Base-by-base conservation (phyloP, 2,113 vertebrate species). In the Alaudala cheleensis region DNA sequence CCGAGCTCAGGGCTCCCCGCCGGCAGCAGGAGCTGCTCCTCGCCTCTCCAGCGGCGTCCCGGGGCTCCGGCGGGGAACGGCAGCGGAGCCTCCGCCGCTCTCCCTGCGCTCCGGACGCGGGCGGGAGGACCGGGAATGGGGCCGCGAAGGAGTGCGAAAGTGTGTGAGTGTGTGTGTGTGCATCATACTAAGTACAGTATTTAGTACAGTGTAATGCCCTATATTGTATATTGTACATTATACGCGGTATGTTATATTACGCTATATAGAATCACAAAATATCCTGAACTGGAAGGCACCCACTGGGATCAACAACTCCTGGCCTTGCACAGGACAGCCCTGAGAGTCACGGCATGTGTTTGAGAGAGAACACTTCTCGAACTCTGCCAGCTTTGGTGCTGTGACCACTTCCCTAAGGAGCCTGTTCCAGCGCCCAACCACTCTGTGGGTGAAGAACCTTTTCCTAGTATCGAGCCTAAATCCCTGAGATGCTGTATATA, bases 1-100 rank as follows among this genome's bases (percentile, higher is more conserved):
- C 34, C 3, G 28, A 11, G 13, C 71, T 8, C 24, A 3, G 33
- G 53, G 1, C 11, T 12, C 13, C n/a, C 11, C 1, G 1, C 18
- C 8, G 2, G 28, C 74, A 31, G 33, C 85, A 8, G 34, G 44
- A 61, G 15, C 1, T 34, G 29, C 54, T 51, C 40, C 47, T 24
- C 6, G 2, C 9, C 25, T 81, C 39, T 49, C 10, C 70, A 10
- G 5, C 5, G 3, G 40, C 2, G 4, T 29, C 34, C 77, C 25
- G 11, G 58, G 33, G 44, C 61, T 61, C 40, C 10, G 3, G 54
- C 1, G 10, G 64, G 47, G 13, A 25, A 4, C 5, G 2, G 57
- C 53, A 3, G 23, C 14, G 16, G 51, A 33, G 23, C 24, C 20
- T 2, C 16, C 15, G 10, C 26, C 1, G 54, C 12, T 18, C 24